Evolutionary conservation across 2,888 invertebrate species (phyloP), one percentile per base, ranked within the genome.

Genomic region (Noctua janthina): DNA sequence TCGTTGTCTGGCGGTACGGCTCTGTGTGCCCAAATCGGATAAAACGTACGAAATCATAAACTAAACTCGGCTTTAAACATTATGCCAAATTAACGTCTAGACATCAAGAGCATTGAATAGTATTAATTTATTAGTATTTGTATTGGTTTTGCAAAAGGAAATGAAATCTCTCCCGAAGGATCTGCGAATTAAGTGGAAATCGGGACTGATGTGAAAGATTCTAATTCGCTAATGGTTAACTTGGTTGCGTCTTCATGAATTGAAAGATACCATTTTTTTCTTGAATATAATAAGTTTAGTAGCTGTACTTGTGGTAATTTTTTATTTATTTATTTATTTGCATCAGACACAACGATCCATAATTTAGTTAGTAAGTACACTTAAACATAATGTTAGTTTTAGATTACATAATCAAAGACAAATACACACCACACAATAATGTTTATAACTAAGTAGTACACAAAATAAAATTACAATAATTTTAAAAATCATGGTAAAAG

Each of bases 21-120:
- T 43, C 39, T 49, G 13, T 56, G 76, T n/a, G 70, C 59, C 67
- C 43, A 81, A 84, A 85, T 74, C 70, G 54, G 74, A 85, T 79
- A 69, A 39, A 74, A 67, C 49, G 51, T 54, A 80, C 66, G 66
- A 59, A 54, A 76, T 69, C 70, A 74, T 74, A 80, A 62, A 70
- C 35, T n/a, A n/a, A n/a, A n/a, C 43, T 23, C 23, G 76, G 82
- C 79, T 84, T 85, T 69, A n/a, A 87, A 85, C 81, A 81, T 89
- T 84, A 89, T 84, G 85, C 87, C 88, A 80, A 87, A 90, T 90
- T 91, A 92, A 84, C 81, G 90, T 92, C 90, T 91, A 91, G 90
- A 89, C 89, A 75, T 86, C 76, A 77, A 86, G 79, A 90, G 78
- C 80, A 87, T 84, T 82, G 78, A 78, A 82, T 67, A 29, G 46